These are phyloP conservation scores for Heliconius cydno DNA, from an alignment of 2,888 invertebrate species.

Conservation along the genomic window DNA sequence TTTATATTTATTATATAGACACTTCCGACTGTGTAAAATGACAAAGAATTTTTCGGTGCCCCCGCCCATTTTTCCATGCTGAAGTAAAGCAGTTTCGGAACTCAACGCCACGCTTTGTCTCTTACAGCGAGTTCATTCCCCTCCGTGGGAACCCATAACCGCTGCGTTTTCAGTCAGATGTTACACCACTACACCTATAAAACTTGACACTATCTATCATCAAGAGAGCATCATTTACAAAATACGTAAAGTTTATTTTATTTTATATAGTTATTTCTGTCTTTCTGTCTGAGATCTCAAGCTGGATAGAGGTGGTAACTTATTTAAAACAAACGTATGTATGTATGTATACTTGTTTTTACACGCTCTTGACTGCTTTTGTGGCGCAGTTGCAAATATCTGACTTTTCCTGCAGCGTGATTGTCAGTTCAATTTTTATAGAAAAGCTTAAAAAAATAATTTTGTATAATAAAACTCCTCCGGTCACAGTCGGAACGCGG, in stretches of 20 bases:
- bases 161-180: neutral
- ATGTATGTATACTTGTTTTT: neutral
- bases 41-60: too few species aligned
- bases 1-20: too few species aligned
- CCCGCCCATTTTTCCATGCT: too few species aligned
- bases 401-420: too few species aligned
- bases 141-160: neutral
- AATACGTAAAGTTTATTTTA: conserved; percentile 22
- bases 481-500: too few species aligned
- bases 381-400: too few species aligned
- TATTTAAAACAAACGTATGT: conserved; percentile 40
- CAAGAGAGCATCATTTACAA: conserved; percentile 26
- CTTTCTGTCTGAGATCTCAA: conserved; percentile 55
- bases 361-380: too few species aligned
- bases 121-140: too few species aligned
- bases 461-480: too few species aligned
- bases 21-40: too few species aligned
- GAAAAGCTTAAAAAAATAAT: too few species aligned
- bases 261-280: conserved; percentile 40
- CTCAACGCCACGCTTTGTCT: neutral
- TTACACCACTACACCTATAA: neutral
- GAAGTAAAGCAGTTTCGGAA: neutral
- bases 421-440: too few species aligned
- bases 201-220: neutral
- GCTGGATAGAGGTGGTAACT: conserved; percentile 52